These are phyloP conservation scores for Zingel zingel DNA, from an alignment of 2,113 vertebrate genomes.

Conservation along the genomic window DNA sequence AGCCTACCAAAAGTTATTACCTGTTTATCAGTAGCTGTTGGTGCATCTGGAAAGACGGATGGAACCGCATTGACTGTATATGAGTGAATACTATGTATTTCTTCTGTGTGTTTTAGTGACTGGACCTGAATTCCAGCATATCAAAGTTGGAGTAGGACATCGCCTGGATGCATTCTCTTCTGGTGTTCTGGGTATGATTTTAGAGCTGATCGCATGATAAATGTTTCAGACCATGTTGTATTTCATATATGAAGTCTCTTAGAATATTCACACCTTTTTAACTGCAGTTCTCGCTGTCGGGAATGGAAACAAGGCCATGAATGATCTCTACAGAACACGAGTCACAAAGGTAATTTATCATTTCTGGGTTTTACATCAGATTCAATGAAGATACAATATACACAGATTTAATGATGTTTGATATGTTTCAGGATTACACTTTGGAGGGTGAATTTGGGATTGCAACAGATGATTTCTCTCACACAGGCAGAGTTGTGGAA, in stretches of 20 bases:
- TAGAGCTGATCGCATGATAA: background rate
- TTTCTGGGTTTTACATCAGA: conserved; percentile 13
- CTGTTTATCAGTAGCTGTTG: no score
- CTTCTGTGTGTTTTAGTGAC: conserved; percentile 81
- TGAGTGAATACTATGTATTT: background rate
- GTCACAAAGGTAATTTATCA: conserved; percentile 87
- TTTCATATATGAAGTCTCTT: background rate
- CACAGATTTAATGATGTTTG: background rate
- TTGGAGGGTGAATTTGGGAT: conserved; percentile 91
- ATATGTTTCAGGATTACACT: conserved; percentile 88
- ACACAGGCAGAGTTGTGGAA: conserved; percentile 89
- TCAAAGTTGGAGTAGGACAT: conserved; percentile 90
- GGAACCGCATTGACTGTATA: background rate
- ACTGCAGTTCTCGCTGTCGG: conserved; percentile 90
- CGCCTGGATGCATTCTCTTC: conserved; percentile 89
- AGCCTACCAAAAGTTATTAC: no score
- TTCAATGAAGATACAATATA: background rate
- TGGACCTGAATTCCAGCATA: conserved; percentile 86
- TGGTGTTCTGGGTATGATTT: conserved; percentile 90
- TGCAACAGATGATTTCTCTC: conserved; percentile 91
- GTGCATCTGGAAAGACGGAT: no score
- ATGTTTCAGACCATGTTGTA: background rate
- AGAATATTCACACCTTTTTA: conserved; percentile 24
- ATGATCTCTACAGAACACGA: conserved; percentile 83
- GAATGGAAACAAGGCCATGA: conserved; percentile 84